A percentile compares a stretch with the other conserved stretches of the same genome.
Conservation (phyloP, 2,113 vertebrate species). For the Ariopsis seemanni region DNA sequence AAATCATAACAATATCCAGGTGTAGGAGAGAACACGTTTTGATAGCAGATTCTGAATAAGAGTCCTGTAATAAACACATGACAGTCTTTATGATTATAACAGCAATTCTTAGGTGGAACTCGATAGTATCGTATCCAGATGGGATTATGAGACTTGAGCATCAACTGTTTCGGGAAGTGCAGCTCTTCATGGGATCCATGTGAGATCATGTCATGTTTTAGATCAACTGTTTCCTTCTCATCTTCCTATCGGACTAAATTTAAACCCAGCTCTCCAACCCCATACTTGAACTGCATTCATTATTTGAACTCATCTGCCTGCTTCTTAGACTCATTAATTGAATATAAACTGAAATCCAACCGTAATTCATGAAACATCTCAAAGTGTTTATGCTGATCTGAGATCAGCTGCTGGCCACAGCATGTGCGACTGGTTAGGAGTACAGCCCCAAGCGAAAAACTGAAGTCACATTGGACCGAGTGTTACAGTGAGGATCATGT, state of each 20-base stretch:
- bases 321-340: background rate
- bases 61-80: background rate
- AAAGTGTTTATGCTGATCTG: background rate
- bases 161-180: background rate
- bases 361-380: background rate
- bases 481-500: constrained; percentile 8
- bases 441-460: background rate
- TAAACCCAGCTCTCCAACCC: background rate
- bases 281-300: constrained; percentile 6
- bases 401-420: background rate
- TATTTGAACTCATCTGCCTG: background rate
- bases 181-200: background rate
- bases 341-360: constrained; percentile 1
- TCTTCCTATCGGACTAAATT: background rate
- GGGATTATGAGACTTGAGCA: background rate
- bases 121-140: background rate
- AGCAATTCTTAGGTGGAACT: background rate
- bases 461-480: background rate
- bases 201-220: background rate
- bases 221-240: background rate
- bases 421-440: background rate
- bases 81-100: background rate
- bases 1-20: background rate
- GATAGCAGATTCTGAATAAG: background rate
- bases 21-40: background rate